These are phyloP conservation scores for Hydropotes inermis DNA, from an alignment of 2,113 vertebrate genomes.

Conservation along the genomic window DNA sequence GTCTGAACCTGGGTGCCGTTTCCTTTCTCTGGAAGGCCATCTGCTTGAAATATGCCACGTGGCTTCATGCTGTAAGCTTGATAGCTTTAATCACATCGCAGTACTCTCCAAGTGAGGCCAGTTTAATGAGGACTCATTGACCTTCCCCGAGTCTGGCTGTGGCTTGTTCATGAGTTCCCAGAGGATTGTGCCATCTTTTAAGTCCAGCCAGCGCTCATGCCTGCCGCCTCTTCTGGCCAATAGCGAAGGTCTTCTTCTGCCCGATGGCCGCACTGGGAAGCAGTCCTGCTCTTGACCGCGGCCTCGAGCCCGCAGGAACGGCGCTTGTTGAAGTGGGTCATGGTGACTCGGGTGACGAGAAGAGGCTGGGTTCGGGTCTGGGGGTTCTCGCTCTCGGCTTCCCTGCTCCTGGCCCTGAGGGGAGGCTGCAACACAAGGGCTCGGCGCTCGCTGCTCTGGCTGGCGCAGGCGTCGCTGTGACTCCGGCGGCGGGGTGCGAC, in stretches of 20 bases:
- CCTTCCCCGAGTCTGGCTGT: not conserved
- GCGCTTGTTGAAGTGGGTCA: not conserved
- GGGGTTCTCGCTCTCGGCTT: not conserved
- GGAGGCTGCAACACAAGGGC: not conserved
- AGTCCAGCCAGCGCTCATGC: not conserved
- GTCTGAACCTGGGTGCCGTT: not conserved
- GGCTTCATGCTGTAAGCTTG: not conserved
- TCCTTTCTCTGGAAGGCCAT: not conserved
- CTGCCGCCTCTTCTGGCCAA: not conserved
- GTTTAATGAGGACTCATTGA: not conserved
- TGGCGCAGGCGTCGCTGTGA: not conserved
- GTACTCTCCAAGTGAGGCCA: not conserved
- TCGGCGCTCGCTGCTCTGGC: not conserved
- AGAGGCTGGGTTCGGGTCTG: not conserved
- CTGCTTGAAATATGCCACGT: not conserved
- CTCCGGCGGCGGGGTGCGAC: accelerated
- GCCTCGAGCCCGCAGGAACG: not conserved
- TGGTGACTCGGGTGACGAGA: accelerated
- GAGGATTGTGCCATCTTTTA: not conserved
- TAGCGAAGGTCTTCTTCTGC: not conserved
- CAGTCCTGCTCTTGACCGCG: not conserved
- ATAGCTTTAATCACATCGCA: not conserved
- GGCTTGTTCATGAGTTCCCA: not conserved
- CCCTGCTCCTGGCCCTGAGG: not conserved
- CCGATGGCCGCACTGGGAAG: not conserved